phyloP scores from a whole-genome alignment of 2,888 invertebrate genomes.

The Agrilus mali region DNA sequence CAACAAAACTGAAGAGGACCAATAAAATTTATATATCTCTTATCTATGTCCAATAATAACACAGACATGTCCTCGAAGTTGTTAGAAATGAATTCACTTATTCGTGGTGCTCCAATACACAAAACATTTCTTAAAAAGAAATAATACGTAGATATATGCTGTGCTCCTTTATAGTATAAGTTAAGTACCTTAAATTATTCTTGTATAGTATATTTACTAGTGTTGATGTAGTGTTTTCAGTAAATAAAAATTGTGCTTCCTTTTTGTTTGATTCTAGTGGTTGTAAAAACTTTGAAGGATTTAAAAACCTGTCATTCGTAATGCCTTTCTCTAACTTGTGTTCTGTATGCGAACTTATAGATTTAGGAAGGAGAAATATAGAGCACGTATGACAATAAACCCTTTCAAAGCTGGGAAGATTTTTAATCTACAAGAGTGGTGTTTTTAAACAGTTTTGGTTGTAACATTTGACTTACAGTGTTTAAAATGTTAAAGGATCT shows the following conservation, averaged over 20 bases:
- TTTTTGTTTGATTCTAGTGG: constrained; percentile 61
- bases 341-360: constrained; percentile 36
- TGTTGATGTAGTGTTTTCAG: constrained; percentile 49
- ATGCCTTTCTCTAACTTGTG: constrained; percentile 43
- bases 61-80: constrained; percentile 37
- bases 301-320: constrained; percentile 42
- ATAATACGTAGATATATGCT: neutral
- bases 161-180: neutral
- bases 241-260: constrained; percentile 83
- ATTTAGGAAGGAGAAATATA: constrained; percentile 34
- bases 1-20: constrained; percentile 54
- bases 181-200: constrained; percentile 43
- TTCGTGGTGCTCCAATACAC: constrained; percentile 77
- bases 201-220: constrained; percentile 48
- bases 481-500: constrained; percentile 40
- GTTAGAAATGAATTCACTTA: constrained; percentile 55
- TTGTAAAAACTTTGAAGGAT: constrained; percentile 55
- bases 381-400: constrained; percentile 55
- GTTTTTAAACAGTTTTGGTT: neutral
- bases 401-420: constrained; percentile 34
- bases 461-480: constrained; percentile 31
- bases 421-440: constrained; percentile 32
- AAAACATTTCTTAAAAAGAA: constrained; percentile 49
- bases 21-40: constrained; percentile 54
- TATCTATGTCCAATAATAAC: constrained; percentile 71